Conservation (phyloP, 2,888 invertebrate genomes). For the Buathra laborator region DNA sequence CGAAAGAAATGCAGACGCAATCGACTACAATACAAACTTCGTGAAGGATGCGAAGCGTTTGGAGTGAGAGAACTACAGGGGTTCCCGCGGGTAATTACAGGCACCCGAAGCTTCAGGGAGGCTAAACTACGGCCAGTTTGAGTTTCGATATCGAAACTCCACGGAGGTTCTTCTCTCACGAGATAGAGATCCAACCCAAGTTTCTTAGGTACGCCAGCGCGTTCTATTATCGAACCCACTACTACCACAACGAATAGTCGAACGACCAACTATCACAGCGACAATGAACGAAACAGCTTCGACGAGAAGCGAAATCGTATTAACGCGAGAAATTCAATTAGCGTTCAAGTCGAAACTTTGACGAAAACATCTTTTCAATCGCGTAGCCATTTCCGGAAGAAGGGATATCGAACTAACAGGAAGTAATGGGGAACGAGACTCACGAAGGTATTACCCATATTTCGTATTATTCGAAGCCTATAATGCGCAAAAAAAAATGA, state of each 20-base stretch:
- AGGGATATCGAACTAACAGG: background rate
- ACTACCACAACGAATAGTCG: conserved; percentile 48
- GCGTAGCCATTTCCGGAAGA: background rate
- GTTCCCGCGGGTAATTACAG: conserved; percentile 71
- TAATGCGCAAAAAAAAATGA: background rate
- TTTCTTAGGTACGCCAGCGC: conserved; percentile 32
- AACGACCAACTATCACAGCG: conserved; percentile 63
- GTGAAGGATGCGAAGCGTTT: conserved; percentile 43
- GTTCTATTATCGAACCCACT: conserved; percentile 49
- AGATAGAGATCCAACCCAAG: conserved; percentile 50
- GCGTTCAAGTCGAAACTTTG: conserved; percentile 56
- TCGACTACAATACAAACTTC: conserved; percentile 57
- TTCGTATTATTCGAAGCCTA: background rate
- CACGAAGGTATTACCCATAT: background rate
- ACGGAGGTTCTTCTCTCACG: conserved; percentile 11
- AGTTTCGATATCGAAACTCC: conserved; percentile 63
- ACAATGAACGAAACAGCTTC: conserved; percentile 61
- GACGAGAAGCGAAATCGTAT: conserved; percentile 71
- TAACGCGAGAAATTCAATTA: conserved; percentile 74
- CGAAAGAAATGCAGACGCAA: conserved; percentile 47
- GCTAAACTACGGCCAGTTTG: conserved; percentile 39
- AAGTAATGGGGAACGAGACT: conserved; percentile 6
- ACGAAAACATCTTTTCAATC: conserved; percentile 30
- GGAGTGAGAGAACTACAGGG: conserved; percentile 67
- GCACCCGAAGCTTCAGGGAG: conserved; percentile 36